Percentiles rank a stretch among this genome's conserved stretches.
These are phyloP conservation scores for Clarias gariepinus DNA, from an alignment of 2,113 vertebrate species.

Conservation along the genomic window DNA sequence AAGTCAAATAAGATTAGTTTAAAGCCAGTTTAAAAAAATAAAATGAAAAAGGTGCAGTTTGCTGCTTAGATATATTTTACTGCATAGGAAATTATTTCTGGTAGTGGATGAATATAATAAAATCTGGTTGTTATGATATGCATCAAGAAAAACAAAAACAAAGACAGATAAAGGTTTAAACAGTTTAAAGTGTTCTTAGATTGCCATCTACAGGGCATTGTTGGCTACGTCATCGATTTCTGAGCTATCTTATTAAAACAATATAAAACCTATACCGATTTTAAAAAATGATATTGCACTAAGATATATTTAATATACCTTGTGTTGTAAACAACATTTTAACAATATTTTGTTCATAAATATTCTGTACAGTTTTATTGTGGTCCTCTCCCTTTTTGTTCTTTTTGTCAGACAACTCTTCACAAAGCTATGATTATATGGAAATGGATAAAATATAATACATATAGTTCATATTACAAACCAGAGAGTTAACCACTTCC, in stretches of 20 bases:
- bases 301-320: too few relatives aligned
- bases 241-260: neutral
- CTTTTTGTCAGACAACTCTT: neutral
- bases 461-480: neutral
- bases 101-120: neutral
- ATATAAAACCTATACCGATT: neutral
- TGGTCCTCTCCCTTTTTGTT: neutral
- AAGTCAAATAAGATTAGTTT: neutral
- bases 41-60: neutral
- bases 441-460: neutral
- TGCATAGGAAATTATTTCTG: neutral
- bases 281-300: neutral
- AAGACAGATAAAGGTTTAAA: too few relatives aligned
- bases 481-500: neutral
- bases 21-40: too few relatives aligned
- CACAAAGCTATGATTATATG: neutral
- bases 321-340: neutral
- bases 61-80: neutral
- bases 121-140: neutral
- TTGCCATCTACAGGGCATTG: constrained; percentile 35
- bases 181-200: neutral
- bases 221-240: neutral
- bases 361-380: neutral
- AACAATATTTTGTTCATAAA: neutral
- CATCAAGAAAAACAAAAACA: neutral